phyloP scores from a whole-genome alignment of 2,797 vertebrate species.

The Pogonophryne albipinna region DNA sequence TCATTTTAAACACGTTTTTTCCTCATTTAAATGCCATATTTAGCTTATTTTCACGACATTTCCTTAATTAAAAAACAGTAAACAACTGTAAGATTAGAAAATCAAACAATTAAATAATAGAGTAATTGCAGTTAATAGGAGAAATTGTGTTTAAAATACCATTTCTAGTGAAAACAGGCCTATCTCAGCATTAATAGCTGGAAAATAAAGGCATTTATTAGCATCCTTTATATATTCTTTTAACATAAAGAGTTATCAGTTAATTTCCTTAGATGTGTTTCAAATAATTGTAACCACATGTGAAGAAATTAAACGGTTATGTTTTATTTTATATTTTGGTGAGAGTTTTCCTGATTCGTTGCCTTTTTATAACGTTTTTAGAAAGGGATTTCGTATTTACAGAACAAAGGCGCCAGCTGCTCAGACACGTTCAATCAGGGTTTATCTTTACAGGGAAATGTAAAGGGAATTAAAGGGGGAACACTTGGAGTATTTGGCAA shows the following conservation, averaged over 20 bases:
- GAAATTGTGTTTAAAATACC: constrained; percentile 8
- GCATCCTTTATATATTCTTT: not conserved
- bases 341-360: not conserved
- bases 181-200: not conserved
- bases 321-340: constrained; percentile 11
- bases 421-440: not conserved
- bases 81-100: constrained; percentile 3
- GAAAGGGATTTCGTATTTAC: not conserved
- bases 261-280: not conserved
- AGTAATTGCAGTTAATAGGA: not conserved
- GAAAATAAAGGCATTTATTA: constrained; percentile 10
- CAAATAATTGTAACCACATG: not conserved
- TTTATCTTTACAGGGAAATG: constrained; percentile 6
- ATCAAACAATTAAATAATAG: not conserved
- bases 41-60: constrained; percentile 1
- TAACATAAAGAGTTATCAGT: not conserved
- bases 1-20: constrained; percentile 2
- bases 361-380: not conserved
- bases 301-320: constrained; percentile 8
- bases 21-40: constrained; percentile 11
- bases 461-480: not conserved
- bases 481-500: not conserved
- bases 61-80: constrained; percentile 2
- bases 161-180: constrained; percentile 25
- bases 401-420: not conserved